A percentile compares a stretch with the other conserved stretches of the same genome.
Conservation (phyloP, 2,113 vertebrate genomes). For the Fregata magnificens region DNA sequence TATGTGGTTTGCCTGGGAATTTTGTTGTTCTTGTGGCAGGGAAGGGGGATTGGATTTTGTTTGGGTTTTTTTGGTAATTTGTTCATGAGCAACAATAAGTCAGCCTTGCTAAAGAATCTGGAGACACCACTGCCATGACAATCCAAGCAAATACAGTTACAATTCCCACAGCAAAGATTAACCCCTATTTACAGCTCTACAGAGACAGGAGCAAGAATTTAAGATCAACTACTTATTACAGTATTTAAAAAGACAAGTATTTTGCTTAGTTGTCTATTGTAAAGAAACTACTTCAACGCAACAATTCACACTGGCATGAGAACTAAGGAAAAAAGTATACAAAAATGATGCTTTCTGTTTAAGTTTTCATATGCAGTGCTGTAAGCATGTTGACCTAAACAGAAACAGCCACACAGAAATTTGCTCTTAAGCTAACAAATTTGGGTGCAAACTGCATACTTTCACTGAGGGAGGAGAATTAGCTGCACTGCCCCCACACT, state of each 20-base stretch:
- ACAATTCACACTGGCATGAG: neutral
- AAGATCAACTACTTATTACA: neutral
- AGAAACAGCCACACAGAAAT: neutral
- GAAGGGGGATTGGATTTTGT: neutral
- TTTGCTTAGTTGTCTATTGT: neutral
- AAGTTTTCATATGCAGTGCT: neutral
- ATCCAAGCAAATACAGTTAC: neutral
- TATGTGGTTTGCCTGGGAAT: neutral
- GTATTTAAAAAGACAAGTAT: neutral
- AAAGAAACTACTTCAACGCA: neutral
- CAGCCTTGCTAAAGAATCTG: neutral
- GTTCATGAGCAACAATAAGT: neutral
- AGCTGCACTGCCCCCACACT: neutral
- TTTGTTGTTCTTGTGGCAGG: neutral
- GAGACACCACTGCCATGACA: neutral
- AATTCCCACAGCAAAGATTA: neutral
- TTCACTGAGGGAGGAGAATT: neutral
- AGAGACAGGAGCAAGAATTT: neutral
- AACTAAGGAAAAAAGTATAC: neutral
- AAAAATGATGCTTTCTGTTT: neutral
- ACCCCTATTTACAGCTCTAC: neutral
- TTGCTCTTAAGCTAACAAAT: neutral
- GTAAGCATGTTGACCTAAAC: neutral
- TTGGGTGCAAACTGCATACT: neutral
- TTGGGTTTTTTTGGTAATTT: neutral